phyloP scores from a whole-genome alignment of 2,888 invertebrate species.

The Ochropleura leucogaster region DNA sequence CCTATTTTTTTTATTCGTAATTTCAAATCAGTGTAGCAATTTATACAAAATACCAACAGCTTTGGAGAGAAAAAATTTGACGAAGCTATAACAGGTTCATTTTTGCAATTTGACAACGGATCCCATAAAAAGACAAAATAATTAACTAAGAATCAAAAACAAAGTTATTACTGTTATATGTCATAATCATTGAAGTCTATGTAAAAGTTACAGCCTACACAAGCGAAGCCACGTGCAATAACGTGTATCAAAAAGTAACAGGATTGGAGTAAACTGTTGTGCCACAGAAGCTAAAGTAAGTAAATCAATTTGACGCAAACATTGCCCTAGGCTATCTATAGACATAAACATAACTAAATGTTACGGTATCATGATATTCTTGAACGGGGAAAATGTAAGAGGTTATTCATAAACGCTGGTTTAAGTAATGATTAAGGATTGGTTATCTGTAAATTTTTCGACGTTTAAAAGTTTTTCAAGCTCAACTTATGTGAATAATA shows the following conservation, averaged over 20 bases:
- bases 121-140: no score
- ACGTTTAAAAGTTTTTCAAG: background rate
- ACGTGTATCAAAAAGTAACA: slow-evolving; percentile 30
- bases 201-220: background rate
- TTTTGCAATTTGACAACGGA: no score
- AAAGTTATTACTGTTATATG: no score
- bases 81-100: no score
- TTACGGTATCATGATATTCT: slow-evolving; percentile 13
- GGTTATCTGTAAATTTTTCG: background rate
- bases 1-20: no score
- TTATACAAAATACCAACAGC: no score
- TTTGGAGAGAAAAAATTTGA: no score
- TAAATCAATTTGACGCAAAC: slow-evolving; percentile 58
- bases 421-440: background rate
- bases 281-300: slow-evolving; percentile 53
- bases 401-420: background rate
- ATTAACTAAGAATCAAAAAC: no score
- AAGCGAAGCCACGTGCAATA: slow-evolving; percentile 22
- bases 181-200: background rate
- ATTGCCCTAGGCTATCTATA: slow-evolving; percentile 40
- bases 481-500: background rate
- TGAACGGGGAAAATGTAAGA: background rate
- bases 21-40: no score
- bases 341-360: slow-evolving; percentile 25
- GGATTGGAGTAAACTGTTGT: slow-evolving; percentile 43